These are phyloP conservation scores for Axinella damicornis DNA, from an alignment of 37 sponge, comb jelly and placozoan species.

Conservation along the genomic window DNA sequence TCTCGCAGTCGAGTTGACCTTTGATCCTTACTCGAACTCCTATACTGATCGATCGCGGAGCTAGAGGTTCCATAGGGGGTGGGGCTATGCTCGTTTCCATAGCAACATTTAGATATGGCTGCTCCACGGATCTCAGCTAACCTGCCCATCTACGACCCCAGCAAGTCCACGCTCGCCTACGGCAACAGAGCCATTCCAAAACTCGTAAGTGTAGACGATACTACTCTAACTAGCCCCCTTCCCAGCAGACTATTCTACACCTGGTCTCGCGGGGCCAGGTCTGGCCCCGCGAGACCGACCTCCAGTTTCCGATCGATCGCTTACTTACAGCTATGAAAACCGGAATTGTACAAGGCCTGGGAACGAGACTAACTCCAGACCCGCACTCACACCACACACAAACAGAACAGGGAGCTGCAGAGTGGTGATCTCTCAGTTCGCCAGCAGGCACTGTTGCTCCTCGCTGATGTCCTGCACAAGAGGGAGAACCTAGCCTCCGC, in stretches of 20 bases:
- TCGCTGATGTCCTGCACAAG: conserved; percentile 84
- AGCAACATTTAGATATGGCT: conserved; percentile 76
- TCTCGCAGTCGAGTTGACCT: no score
- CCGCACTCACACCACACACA: no score
- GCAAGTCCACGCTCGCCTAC: conserved; percentile 79
- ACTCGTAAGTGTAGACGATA: conserved; percentile 59
- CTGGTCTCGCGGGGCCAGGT: background rate
- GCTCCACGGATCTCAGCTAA: conserved; percentile 68
- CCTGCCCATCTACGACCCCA: conserved; percentile 80
- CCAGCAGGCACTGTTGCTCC: conserved; percentile 68
- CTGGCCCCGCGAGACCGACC: no score
- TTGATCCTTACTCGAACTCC: no score
- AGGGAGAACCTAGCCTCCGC: conserved; percentile 84
- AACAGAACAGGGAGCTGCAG: conserved; percentile 76
- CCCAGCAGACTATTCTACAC: no score
- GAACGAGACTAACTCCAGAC: no score
- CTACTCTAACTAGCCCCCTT: no score
- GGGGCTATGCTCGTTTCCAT: conserved; percentile 16
- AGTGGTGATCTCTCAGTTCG: conserved; percentile 49
- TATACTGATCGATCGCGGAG: no score
- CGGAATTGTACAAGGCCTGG: no score
- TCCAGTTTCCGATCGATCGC: no score
- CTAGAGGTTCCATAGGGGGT: background rate
- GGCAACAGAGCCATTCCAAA: conserved; percentile 90
- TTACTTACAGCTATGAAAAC: no score